Percentiles rank a stretch among this genome's conserved stretches.
These are phyloP conservation scores for Holothuria scabra DNA, from an alignment of 53 echinoderm and acorn worm genomes.

Conservation along the genomic window DNA sequence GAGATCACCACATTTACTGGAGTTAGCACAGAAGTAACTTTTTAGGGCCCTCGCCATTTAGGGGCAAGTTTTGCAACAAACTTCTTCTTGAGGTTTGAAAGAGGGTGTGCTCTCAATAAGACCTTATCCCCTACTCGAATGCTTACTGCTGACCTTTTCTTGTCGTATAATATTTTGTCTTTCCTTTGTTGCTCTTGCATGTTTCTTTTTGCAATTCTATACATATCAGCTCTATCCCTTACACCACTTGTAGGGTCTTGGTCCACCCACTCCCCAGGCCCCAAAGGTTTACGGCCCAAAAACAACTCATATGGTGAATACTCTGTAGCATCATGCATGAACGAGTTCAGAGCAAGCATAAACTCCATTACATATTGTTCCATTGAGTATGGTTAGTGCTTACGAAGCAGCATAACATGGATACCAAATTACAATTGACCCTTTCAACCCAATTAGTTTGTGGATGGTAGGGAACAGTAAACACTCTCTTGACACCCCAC, in stretches of 20 bases:
- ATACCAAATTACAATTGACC: too few species aligned
- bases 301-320: constrained; percentile 32
- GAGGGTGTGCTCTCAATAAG: constrained; percentile 36
- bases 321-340: constrained; percentile 58
- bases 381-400: constrained; percentile 4
- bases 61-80: constrained; percentile 65
- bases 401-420: too few species aligned
- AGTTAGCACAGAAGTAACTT: too few species aligned
- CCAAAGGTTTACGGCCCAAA: too few species aligned
- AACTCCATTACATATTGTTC: constrained; percentile 64
- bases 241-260: too few species aligned
- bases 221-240: not conserved
- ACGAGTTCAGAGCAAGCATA: constrained; percentile 52
- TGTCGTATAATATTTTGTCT: constrained; percentile 32
- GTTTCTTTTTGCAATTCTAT: not conserved
- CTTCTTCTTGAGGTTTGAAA: constrained; percentile 54
- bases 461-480: too few species aligned
- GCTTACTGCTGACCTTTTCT: not conserved
- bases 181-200: not conserved
- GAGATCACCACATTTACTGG: too few species aligned
- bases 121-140: constrained; percentile 25
- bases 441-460: too few species aligned
- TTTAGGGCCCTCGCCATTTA: constrained; percentile 41
- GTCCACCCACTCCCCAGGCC: too few species aligned
- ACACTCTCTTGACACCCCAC: too few species aligned